phyloP scores from a whole-genome alignment of 2,888 invertebrate species.

The Hylaea fasciaria region DNA sequence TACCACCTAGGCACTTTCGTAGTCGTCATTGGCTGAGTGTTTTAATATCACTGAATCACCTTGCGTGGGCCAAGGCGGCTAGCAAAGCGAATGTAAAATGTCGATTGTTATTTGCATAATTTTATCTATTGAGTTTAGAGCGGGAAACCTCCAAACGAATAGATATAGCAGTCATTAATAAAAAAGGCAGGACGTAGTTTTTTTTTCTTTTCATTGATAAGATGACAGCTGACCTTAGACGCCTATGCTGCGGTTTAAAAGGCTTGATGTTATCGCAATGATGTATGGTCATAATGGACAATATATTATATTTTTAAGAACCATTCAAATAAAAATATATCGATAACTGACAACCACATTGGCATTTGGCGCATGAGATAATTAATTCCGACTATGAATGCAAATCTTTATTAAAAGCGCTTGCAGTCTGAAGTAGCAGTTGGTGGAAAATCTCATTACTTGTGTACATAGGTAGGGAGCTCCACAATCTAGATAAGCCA shows the following conservation, averaged over 20 bases:
- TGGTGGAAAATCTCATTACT: slow-evolving; percentile 56
- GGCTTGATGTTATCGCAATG: slow-evolving; percentile 26
- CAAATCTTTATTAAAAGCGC: slow-evolving; percentile 34
- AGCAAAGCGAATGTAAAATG: slow-evolving; percentile 78
- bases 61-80: slow-evolving; percentile 80
- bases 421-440: slow-evolving; percentile 37
- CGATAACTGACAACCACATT: slow-evolving; percentile 10
- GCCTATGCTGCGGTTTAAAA: slow-evolving; percentile 12
- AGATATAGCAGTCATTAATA: slow-evolving; percentile 20
- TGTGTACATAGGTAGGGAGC: slow-evolving; percentile 50
- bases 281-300: slow-evolving; percentile 13
- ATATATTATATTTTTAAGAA: slow-evolving; percentile 22
- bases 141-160: slow-evolving; percentile 23
- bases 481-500: slow-evolving; percentile 57
- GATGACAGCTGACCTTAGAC: slow-evolving; percentile 26
- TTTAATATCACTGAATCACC: slow-evolving; percentile 81
- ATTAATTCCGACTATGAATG: slow-evolving; percentile 27
- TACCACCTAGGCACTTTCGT: slow-evolving; percentile 74
- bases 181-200: slow-evolving; percentile 22
- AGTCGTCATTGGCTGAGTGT: slow-evolving; percentile 72
- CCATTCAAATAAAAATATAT: slow-evolving; percentile 20
- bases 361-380: neutral
- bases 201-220: slow-evolving; percentile 20
- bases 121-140: slow-evolving; percentile 33
- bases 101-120: slow-evolving; percentile 63